Conservation (phyloP, 2,888 invertebrate genomes). For the Eledona agricola region DNA sequence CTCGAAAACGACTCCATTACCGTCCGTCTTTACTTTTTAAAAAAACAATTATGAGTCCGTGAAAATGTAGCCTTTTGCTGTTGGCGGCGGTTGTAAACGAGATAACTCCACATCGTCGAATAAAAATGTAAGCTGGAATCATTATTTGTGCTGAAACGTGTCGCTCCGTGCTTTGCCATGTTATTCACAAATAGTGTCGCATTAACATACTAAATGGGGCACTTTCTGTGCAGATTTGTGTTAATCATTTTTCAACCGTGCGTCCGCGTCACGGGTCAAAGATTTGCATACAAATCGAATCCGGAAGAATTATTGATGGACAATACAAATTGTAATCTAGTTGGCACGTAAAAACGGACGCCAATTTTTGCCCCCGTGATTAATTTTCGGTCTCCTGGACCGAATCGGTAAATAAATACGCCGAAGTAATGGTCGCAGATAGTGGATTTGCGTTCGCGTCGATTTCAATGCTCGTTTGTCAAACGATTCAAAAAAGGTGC, state of each 20-base stretch:
- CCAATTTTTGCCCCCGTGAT: conserved; percentile 5
- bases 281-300: conserved; percentile 31
- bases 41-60: conserved; percentile 5
- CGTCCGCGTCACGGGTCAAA: conserved; percentile 2
- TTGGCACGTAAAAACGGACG: conserved; percentile 12
- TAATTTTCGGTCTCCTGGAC: conserved; percentile 18
- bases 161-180: too few relatives aligned
- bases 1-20: conserved; percentile 8
- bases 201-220: too few relatives aligned
- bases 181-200: too few relatives aligned
- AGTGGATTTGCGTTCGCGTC: conserved; percentile 4
- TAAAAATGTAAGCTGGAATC: too few relatives aligned
- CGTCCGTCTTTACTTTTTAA: conserved; percentile 1
- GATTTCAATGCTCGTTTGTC: conserved; percentile 23
- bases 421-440: conserved; percentile 20
- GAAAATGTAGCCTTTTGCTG: conserved; percentile 4
- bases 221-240: too few relatives aligned
- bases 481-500: conserved; percentile 12
- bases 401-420: conserved; percentile 12
- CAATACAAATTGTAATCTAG: conserved; percentile 13
- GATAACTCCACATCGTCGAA: too few relatives aligned
- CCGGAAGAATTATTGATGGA: conserved; percentile 19
- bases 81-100: too few relatives aligned
- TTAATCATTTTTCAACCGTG: not conserved
- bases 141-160: too few relatives aligned